Evolutionary conservation across 2,888 invertebrate species (phyloP).

Genomic region (Geotrupes spiniger): DNA sequence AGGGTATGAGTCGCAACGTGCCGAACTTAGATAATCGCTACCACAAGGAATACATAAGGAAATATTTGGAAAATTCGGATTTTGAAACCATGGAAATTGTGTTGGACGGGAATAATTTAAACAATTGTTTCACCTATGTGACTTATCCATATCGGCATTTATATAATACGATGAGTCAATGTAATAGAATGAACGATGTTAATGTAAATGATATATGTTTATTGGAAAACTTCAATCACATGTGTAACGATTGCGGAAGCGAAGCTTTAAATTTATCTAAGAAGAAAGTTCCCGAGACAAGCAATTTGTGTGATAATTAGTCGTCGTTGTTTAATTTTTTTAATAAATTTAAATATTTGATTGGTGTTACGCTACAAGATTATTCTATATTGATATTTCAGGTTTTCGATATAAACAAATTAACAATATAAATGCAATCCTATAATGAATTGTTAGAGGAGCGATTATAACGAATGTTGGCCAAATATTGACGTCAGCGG

Average conservation of each 20-base stretch:
- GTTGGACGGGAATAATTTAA: constrained; percentile 14
- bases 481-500: no score
- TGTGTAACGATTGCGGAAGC: neutral
- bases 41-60: constrained; percentile 26
- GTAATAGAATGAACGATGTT: constrained; percentile 15
- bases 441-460: no score
- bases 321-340: no score
- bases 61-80: constrained; percentile 23
- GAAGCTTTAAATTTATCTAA: constrained; percentile 17
- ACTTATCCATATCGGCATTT: constrained; percentile 21
- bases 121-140: constrained; percentile 23
- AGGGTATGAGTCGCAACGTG: neutral
- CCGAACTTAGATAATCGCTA: constrained; percentile 13
- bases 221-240: constrained; percentile 17
- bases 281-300: neutral
- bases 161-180: constrained; percentile 19
- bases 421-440: no score
- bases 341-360: neutral
- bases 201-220: constrained; percentile 24
- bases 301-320: no score
- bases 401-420: no score
- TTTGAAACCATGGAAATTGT: constrained; percentile 24
- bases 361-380: no score
- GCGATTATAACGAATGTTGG: no score
- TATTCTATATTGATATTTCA: no score